Evolutionary conservation across 2,888 invertebrate species (phyloP).

Genomic region (Drosophila paramelanica): DNA sequence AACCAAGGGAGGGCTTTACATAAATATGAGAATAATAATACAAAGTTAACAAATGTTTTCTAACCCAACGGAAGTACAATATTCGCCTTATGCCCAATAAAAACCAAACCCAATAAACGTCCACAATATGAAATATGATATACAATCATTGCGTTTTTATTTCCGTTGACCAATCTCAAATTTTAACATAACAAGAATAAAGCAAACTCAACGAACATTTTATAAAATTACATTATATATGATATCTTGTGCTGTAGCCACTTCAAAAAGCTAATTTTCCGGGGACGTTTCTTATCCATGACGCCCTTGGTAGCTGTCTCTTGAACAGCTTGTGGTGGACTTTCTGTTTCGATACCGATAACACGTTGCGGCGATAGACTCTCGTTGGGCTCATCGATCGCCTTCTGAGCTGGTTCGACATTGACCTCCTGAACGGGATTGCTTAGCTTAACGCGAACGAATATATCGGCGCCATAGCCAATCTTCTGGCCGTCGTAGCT

Average conservation of each 20-base stretch:
- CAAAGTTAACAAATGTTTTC: not conserved
- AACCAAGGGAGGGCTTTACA: not conserved
- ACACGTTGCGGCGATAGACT: not conserved
- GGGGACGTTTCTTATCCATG: not conserved
- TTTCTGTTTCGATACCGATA: constrained; percentile 20
- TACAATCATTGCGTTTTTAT: not conserved
- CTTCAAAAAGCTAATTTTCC: constrained; percentile 25
- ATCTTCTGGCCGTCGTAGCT: constrained; percentile 60
- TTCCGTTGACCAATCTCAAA: not conserved
- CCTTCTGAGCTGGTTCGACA: not conserved
- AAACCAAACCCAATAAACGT: not conserved
- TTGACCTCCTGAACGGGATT: constrained; percentile 23
- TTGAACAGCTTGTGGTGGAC: too few relatives aligned
- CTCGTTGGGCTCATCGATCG: not conserved
- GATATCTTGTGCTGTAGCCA: constrained; percentile 61
- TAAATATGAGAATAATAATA: not conserved
- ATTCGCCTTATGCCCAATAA: too few relatives aligned
- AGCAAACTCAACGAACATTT: not conserved
- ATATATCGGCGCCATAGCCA: constrained; percentile 64
- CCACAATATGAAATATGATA: too few relatives aligned
- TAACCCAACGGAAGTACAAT: not conserved
- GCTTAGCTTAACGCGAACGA: constrained; percentile 35
- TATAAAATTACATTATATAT: constrained; percentile 46
- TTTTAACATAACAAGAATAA: not conserved
- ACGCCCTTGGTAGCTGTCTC: not conserved